Percentiles rank a stretch among this genome's conserved stretches.
These are phyloP conservation scores for Bettongia penicillata DNA, from an alignment of 2,113 vertebrate species.

Conservation along the genomic window DNA sequence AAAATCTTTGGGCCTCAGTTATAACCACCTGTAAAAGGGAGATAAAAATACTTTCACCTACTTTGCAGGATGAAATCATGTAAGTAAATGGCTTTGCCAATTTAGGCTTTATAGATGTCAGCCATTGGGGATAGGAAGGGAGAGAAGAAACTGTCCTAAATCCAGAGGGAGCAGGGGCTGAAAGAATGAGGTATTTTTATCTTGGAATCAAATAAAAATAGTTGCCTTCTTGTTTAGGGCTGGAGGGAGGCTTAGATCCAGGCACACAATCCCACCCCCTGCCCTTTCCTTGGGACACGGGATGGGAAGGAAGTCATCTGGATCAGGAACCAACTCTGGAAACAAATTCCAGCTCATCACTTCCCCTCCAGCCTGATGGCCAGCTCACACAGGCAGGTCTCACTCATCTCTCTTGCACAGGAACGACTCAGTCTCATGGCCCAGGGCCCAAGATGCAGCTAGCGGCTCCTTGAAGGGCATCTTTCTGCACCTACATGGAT, in stretches of 20 bases:
- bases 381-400: background rate
- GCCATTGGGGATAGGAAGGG: background rate
- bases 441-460: background rate
- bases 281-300: constrained; percentile 55
- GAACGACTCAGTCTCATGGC: background rate
- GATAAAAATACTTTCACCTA: background rate
- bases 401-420: background rate
- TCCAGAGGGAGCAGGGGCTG: background rate
- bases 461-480: background rate
- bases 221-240: constrained; percentile 69
- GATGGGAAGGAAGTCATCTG: constrained; percentile 42
- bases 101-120: background rate
- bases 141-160: background rate
- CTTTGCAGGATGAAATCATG: background rate
- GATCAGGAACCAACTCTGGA: constrained; percentile 35
- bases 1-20: background rate
- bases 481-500: background rate
- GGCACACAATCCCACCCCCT: background rate
- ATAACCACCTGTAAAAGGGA: background rate
- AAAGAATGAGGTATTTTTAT: constrained; percentile 22
- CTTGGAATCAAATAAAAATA: constrained; percentile 76
- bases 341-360: constrained; percentile 24
- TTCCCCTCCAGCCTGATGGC: background rate
- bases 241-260: constrained; percentile 11
- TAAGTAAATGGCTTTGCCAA: background rate